phyloP scores from a whole-genome alignment of 1,140 invertebrate species.

The Drosophila setifemur region DNA sequence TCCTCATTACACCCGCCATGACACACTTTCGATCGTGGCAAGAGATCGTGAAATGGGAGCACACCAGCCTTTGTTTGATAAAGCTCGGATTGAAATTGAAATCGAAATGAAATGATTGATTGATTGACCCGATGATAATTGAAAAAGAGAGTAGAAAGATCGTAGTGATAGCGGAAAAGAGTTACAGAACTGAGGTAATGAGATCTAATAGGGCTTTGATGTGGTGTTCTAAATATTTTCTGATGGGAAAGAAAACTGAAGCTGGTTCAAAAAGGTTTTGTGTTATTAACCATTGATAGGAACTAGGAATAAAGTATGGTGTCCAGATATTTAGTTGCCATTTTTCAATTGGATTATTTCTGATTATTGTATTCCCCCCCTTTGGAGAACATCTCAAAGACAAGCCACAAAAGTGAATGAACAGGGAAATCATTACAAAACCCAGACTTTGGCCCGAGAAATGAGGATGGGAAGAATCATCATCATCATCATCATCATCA shows the following conservation, averaged over 20 bases:
- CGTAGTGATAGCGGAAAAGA: slow-evolving; percentile 16
- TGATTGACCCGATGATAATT: slow-evolving; percentile 23
- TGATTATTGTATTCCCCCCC: slow-evolving; percentile 9
- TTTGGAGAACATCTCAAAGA: background rate
- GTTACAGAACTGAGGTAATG: slow-evolving; percentile 16
- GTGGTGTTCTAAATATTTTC: slow-evolving; percentile 8
- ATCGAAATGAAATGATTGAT: slow-evolving; percentile 39
- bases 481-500: background rate
- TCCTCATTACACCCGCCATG: slow-evolving; percentile 69
- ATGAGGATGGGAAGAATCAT: background rate
- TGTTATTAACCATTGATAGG: no score
- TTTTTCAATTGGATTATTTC: slow-evolving; percentile 9
- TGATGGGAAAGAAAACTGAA: background rate
- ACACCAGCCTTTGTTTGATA: slow-evolving; percentile 34
- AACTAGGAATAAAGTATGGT: no score
- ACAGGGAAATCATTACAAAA: slow-evolving; percentile 24
- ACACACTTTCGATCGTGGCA: slow-evolving; percentile 50
- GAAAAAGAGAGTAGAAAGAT: slow-evolving; percentile 29
- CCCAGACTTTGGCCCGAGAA: background rate
- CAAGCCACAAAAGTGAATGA: slow-evolving; percentile 24
- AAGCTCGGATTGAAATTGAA: slow-evolving; percentile 38
- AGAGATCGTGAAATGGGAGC: slow-evolving; percentile 59
- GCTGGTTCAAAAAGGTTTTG: no score
- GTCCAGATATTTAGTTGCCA: background rate
- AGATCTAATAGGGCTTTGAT: slow-evolving; percentile 18